Percentiles rank a stretch among this genome's conserved stretches.
Evolutionary conservation across 1,140 invertebrate genomes (phyloP).

Genomic region (Lasaia peninsularis): DNA sequence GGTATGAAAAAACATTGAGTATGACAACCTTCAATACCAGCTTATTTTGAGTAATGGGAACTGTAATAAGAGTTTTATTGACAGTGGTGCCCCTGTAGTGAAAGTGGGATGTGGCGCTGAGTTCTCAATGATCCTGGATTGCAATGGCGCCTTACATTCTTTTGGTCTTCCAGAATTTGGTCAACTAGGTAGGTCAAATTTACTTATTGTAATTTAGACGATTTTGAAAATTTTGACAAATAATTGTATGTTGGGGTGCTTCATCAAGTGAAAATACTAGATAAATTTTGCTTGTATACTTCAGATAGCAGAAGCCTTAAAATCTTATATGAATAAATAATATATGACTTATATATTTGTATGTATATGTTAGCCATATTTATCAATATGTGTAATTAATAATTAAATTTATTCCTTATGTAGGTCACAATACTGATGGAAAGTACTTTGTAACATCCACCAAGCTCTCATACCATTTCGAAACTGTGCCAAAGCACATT

Average conservation of each 20-base stretch:
- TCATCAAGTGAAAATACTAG: too few species aligned
- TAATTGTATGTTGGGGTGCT: too few species aligned
- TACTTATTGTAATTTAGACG: constrained; percentile 18
- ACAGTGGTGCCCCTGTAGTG: constrained; percentile 86
- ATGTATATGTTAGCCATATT: too few species aligned
- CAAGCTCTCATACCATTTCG: constrained; percentile 91
- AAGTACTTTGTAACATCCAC: constrained; percentile 94
- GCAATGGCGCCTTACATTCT: constrained; percentile 91
- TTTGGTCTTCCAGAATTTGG: constrained; percentile 96
- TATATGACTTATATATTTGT: too few species aligned
- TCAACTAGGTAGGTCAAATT: constrained; percentile 82
- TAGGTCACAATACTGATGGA: constrained; percentile 94
- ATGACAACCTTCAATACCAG: too few species aligned
- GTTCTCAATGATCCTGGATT: constrained; percentile 93
- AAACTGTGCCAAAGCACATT: constrained; percentile 90
- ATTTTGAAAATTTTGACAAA: too few species aligned
- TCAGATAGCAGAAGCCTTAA: too few species aligned
- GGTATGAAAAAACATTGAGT: too few species aligned
- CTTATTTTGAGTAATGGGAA: too few species aligned
- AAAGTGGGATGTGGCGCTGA: constrained; percentile 94
- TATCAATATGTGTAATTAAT: neutral
- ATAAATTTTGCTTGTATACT: too few species aligned
- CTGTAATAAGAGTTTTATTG: constrained; percentile 15
- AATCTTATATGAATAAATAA: too few species aligned
- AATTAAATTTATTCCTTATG: constrained; percentile 20